These are phyloP conservation scores for Elanus axillaris DNA, from an alignment of 2,113 vertebrate genomes.

Conservation along the genomic window DNA sequence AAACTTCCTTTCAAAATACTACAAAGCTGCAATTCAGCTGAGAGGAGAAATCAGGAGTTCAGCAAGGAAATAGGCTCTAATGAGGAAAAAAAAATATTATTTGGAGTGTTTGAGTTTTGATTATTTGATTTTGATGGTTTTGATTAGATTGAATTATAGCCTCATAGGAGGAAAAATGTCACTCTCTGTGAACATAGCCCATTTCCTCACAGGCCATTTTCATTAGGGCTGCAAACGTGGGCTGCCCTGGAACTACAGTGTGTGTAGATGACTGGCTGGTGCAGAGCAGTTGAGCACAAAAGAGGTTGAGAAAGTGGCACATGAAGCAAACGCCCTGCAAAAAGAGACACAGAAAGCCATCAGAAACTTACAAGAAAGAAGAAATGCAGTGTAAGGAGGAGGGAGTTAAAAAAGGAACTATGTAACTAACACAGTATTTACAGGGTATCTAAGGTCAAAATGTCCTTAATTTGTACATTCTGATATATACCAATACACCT, in stretches of 20 bases:
- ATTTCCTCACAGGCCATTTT: background rate
- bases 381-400: background rate
- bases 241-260: background rate
- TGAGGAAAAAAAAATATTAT: background rate
- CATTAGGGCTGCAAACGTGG: background rate
- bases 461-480: background rate
- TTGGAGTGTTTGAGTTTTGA: background rate
- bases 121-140: too few species aligned
- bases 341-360: background rate
- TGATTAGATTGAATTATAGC: background rate
- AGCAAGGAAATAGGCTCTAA: background rate
- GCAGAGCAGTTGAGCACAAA: background rate
- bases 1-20: background rate
- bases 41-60: background rate
- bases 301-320: background rate
- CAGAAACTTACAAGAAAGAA: background rate
- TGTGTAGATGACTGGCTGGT: background rate
- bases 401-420: background rate
- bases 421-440: background rate
- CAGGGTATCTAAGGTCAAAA: background rate
- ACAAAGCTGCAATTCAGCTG: background rate
- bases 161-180: background rate
- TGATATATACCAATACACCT: background rate
- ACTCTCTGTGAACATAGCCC: background rate
- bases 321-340: background rate